Conservation (phyloP, 1,140 invertebrate species). For the Penaeus indicus region DNA sequence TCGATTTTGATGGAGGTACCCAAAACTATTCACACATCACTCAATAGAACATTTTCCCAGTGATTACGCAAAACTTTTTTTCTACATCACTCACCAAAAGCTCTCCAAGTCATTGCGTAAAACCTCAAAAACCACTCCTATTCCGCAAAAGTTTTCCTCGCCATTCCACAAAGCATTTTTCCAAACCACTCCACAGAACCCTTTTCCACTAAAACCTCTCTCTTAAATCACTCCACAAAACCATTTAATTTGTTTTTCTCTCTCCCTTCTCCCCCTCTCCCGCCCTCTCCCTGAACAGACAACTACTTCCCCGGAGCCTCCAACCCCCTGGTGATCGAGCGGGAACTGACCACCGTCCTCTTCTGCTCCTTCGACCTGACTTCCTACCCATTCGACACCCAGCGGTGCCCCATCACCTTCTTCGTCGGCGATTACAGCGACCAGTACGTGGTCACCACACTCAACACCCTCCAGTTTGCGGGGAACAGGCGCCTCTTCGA, state of each 20-base stretch:
- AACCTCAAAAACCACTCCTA: too few relatives aligned
- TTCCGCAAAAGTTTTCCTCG: too few relatives aligned
- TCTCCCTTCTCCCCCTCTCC: not conserved
- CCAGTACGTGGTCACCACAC: slow-evolving; percentile 24
- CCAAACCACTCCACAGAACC: not conserved
- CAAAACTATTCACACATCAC: too few relatives aligned
- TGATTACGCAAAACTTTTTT: too few relatives aligned
- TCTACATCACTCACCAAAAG: too few relatives aligned
- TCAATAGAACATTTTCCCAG: too few relatives aligned
- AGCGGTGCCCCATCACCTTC: slow-evolving; percentile 25
- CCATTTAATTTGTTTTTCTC: not conserved
- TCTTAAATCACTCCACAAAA: not conserved
- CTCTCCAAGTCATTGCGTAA: too few relatives aligned
- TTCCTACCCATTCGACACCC: slow-evolving; percentile 40
- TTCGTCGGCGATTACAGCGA: slow-evolving; percentile 32
- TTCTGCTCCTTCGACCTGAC: slow-evolving; percentile 49
- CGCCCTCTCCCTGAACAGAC: slow-evolving; percentile 6
- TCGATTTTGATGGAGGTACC: too few relatives aligned
- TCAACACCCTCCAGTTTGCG: slow-evolving; percentile 18
- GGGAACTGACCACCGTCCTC: slow-evolving; percentile 27
- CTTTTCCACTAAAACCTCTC: not conserved
- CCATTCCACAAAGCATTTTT: not conserved
- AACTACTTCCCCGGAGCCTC: slow-evolving; percentile 26
- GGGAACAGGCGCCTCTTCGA: slow-evolving; percentile 33
- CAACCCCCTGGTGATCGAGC: slow-evolving; percentile 30